Percentiles rank a stretch among this genome's conserved stretches.
Conservation (phyloP, 2,113 vertebrate genomes). For the Heterocephalus glaber region DNA sequence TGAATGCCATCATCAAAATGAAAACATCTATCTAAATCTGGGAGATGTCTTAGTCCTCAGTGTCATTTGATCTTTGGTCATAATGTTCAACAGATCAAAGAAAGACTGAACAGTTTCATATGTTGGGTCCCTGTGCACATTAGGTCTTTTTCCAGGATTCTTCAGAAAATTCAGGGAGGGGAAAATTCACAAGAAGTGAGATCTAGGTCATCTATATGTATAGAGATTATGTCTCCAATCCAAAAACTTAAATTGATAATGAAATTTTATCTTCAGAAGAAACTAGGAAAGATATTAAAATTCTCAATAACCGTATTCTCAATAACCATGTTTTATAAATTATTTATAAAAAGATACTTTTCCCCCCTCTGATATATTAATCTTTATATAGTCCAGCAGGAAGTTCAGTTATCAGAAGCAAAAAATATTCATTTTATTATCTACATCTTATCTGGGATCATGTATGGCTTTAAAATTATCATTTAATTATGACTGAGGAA, state of each 20-base stretch:
- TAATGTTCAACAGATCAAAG: background rate
- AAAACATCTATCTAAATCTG: background rate
- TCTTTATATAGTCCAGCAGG: constrained; percentile 19
- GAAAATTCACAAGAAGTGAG: background rate
- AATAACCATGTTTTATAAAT: background rate
- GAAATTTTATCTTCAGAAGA: constrained; percentile 41
- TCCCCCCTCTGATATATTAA: constrained; percentile 16
- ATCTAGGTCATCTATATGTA: background rate
- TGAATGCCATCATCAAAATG: background rate
- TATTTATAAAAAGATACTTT: background rate
- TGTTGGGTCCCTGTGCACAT: background rate
- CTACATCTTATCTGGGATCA: constrained; percentile 21
- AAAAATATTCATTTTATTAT: constrained; percentile 50
- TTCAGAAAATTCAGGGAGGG: background rate
- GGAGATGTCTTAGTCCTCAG: background rate
- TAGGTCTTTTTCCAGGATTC: background rate
- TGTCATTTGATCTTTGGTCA: background rate
- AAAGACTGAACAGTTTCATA: background rate
- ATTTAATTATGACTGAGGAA: constrained; percentile 64
- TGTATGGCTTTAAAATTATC: constrained; percentile 55
- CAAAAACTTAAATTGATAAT: background rate
- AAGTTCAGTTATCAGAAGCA: constrained; percentile 22
- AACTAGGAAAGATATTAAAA: background rate
- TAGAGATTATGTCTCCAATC: background rate
- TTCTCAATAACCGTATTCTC: constrained; percentile 2